Evolutionary conservation across 2,888 invertebrate genomes (phyloP).

Genomic region (Agrochola circellaris): DNA sequence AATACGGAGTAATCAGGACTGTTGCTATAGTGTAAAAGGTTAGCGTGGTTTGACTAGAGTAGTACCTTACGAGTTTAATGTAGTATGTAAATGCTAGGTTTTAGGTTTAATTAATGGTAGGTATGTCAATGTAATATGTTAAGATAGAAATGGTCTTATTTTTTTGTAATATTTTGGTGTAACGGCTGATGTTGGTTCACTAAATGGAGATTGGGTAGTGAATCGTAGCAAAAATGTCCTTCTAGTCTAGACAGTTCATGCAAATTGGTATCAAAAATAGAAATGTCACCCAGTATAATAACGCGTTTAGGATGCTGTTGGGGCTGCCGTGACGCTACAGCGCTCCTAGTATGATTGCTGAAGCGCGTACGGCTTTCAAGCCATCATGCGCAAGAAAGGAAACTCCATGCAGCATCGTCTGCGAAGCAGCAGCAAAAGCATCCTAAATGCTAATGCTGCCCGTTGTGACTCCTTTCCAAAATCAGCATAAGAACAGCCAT

Average conservation of each 20-base stretch:
- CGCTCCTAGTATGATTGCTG: too few relatives aligned
- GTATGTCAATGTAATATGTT: neutral
- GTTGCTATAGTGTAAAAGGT: slow-evolving; percentile 25
- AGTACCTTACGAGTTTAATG: slow-evolving; percentile 24
- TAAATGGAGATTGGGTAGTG: neutral
- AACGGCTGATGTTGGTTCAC: neutral
- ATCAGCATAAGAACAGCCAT: too few relatives aligned
- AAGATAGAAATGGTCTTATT: neutral
- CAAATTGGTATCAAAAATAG: too few relatives aligned
- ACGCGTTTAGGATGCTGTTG: too few relatives aligned
- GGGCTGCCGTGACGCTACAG: too few relatives aligned
- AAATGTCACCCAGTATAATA: too few relatives aligned
- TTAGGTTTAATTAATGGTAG: slow-evolving; percentile 11
- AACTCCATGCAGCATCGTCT: too few relatives aligned
- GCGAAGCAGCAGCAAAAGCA: too few relatives aligned
- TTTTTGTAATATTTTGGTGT: neutral
- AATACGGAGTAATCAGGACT: slow-evolving; percentile 48
- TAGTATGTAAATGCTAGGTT: slow-evolving; percentile 16
- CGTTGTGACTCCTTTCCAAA: too few relatives aligned
- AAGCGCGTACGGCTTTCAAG: too few relatives aligned
- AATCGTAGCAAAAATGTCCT: neutral
- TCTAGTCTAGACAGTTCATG: neutral
- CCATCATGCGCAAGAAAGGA: too few relatives aligned
- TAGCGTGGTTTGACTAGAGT: neutral
- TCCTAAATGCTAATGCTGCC: too few relatives aligned